Conservation (phyloP, 2,888 invertebrate species). For the Mimachlamys varia region DNA sequence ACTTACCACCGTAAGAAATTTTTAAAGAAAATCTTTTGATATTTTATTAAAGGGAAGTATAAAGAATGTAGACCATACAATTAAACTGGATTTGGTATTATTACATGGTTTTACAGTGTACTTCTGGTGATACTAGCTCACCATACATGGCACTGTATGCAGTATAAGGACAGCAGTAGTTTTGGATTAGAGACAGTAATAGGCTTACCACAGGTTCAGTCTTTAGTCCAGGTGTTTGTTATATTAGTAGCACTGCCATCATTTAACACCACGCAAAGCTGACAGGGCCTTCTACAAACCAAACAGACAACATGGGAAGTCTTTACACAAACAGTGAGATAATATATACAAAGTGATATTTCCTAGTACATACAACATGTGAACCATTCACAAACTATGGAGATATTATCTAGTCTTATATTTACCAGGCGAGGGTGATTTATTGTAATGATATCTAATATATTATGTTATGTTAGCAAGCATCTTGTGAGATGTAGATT, state of each 20-base stretch:
- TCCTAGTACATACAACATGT: background rate
- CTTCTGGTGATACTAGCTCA: too few species aligned
- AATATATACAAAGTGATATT: too few species aligned
- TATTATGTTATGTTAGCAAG: background rate
- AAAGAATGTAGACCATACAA: too few species aligned
- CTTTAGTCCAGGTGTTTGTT: background rate
- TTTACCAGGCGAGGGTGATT: background rate
- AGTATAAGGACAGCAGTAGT: too few species aligned
- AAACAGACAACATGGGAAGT: background rate
- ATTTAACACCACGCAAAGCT: background rate
- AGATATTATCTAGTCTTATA: background rate
- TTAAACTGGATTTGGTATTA: too few species aligned
- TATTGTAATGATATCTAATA: background rate
- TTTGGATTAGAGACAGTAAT: background rate
- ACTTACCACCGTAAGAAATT: too few species aligned
- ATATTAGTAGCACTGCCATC: background rate
- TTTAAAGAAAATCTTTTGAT: too few species aligned
- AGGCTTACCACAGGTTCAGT: background rate
- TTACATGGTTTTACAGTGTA: too few species aligned
- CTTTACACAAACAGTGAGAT: too few species aligned
- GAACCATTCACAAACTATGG: too few species aligned
- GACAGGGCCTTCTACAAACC: background rate
- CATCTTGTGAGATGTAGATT: background rate
- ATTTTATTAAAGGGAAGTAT: too few species aligned
- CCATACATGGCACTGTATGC: too few species aligned